These are phyloP conservation scores for Microcebus lehilahytsara DNA, from an alignment of 2,113 vertebrate genomes.

Conservation along the genomic window DNA sequence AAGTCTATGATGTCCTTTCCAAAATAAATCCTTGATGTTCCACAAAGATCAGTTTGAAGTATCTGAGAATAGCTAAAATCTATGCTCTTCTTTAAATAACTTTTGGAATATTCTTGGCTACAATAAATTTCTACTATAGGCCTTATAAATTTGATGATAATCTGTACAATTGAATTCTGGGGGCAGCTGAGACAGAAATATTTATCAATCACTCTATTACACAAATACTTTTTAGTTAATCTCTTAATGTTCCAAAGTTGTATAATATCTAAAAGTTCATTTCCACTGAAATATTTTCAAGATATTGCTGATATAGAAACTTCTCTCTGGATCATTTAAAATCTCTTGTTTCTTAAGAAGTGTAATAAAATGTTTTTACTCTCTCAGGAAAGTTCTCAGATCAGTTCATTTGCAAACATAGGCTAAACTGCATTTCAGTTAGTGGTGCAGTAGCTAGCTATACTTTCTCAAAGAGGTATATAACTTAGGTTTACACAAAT, in stretches of 20 bases:
- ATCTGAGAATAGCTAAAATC: conserved; percentile 52
- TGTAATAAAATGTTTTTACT: conserved; percentile 55
- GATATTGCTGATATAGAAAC: conserved; percentile 8
- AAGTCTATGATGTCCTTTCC: conserved; percentile 55
- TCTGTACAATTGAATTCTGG: background rate
- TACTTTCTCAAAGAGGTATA: background rate
- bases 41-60: conserved; percentile 66
- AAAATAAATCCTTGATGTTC: conserved; percentile 55
- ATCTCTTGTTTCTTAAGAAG: conserved; percentile 44
- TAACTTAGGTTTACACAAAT: conserved; percentile 27
- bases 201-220: conserved; percentile 5
- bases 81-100: conserved; percentile 14
- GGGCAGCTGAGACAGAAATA: background rate
- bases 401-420: conserved; percentile 16
- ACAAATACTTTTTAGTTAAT: conserved; percentile 40
- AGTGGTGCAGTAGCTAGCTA: background rate
- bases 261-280: conserved; percentile 13
- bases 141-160: conserved; percentile 33
- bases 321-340: conserved; percentile 42
- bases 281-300: conserved; percentile 39
- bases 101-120: conserved; percentile 48
- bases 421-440: conserved; percentile 20
- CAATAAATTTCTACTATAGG: conserved; percentile 36
- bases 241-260: background rate
- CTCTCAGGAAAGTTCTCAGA: background rate